phyloP scores from a whole-genome alignment of 2,113 vertebrate genomes.

The Paramormyrops kingsleyae region DNA sequence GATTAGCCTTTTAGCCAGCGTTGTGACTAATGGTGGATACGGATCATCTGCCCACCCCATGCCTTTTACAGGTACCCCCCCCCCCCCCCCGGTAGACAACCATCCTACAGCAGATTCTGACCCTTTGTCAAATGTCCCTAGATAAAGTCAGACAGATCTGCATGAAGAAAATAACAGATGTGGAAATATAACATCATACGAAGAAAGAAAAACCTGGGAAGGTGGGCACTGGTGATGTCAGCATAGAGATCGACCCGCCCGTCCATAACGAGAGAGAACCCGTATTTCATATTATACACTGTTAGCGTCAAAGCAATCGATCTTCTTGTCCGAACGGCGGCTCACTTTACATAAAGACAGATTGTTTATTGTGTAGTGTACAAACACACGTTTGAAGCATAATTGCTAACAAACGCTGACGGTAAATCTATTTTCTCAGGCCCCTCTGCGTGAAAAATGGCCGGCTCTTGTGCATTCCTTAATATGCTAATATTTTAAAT shows the following conservation, averaged over 20 bases:
- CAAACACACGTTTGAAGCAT: neutral
- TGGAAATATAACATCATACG: neutral
- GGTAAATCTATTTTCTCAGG: neutral
- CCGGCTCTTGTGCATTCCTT: neutral
- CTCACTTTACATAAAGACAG: neutral
- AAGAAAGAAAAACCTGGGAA: neutral
- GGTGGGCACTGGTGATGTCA: neutral
- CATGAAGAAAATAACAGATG: neutral
- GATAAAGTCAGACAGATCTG: neutral
- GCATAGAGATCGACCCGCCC: neutral
- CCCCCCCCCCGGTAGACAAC: neutral
- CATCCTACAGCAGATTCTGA: neutral
- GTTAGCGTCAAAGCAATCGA: neutral
- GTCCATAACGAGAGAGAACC: neutral
- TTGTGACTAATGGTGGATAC: neutral
- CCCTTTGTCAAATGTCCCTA: neutral
- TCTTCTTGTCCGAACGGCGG: neutral
- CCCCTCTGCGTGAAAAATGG: neutral
- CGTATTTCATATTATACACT: neutral
- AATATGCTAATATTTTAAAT: neutral
- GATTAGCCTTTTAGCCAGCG: neutral
- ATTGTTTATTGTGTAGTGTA: neutral
- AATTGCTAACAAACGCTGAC: neutral
- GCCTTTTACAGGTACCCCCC: too few species aligned
- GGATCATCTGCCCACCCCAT: neutral